A percentile compares a stretch with the other conserved stretches of the same genome.
Evolutionary conservation across 2,888 invertebrate species (phyloP).

Genomic region (Agrotis puta): DNA sequence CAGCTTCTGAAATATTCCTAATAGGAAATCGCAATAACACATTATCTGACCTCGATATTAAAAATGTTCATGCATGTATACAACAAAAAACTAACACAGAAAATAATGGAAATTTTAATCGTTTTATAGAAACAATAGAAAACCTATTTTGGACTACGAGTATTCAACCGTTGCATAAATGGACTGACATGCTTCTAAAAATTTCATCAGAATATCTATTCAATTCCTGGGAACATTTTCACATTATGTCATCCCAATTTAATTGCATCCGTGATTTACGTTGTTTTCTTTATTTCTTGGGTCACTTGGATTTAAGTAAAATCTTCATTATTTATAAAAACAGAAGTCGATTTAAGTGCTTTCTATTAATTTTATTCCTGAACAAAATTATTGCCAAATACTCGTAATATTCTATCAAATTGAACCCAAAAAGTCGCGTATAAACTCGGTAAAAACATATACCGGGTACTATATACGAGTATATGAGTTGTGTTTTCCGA

Average conservation of each 20-base stretch:
- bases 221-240: not conserved
- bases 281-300: not conserved
- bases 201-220: conserved; percentile 20
- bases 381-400: not conserved
- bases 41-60: no score
- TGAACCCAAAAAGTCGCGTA: conserved; percentile 1
- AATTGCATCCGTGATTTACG: not conserved
- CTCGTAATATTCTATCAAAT: not conserved
- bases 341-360: no score
- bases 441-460: conserved; percentile 34
- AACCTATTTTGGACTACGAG: conserved; percentile 4
- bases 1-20: no score
- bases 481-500: conserved; percentile 55
- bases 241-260: not conserved
- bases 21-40: not conserved
- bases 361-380: no score
- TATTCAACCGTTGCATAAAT: conserved; percentile 17
- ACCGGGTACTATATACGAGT: conserved; percentile 15
- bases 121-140: conserved; percentile 12
- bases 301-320: not conserved
- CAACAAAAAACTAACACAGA: not conserved
- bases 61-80: not conserved
- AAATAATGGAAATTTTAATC: conserved; percentile 24
- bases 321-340: no score
- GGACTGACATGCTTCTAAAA: conserved; percentile 13